Conservation (phyloP, 2,888 invertebrate species). For the Herminia tarsipennalis region DNA sequence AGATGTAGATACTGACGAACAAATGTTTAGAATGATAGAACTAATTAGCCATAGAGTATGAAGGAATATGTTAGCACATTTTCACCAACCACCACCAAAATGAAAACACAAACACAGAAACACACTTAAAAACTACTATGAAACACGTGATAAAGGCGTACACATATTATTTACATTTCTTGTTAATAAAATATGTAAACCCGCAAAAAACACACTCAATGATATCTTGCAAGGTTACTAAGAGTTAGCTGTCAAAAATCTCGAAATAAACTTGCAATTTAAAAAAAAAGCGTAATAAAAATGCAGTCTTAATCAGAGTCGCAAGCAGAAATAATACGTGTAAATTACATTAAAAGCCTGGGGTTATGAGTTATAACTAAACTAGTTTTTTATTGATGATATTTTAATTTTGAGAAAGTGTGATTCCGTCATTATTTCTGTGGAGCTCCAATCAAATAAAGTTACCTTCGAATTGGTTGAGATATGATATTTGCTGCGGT, state of each 20-base stretch:
- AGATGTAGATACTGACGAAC: slow-evolving; percentile 26
- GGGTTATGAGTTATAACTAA: slow-evolving; percentile 44
- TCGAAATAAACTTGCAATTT: slow-evolving; percentile 18
- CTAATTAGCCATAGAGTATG: slow-evolving; percentile 84
- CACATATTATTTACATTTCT: slow-evolving; percentile 9
- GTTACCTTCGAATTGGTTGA: slow-evolving; percentile 96
- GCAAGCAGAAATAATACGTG: slow-evolving; percentile 42
- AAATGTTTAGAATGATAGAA: slow-evolving; percentile 62
- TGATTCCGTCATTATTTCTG: slow-evolving; percentile 52
- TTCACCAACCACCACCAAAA: slow-evolving; percentile 84
- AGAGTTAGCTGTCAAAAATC: neutral
- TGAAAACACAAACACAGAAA: slow-evolving; percentile 48
- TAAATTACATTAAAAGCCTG: slow-evolving; percentile 33
- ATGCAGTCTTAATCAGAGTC: slow-evolving; percentile 38
- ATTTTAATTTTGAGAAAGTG: slow-evolving; percentile 28
- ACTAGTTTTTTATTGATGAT: neutral
- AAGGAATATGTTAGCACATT: slow-evolving; percentile 84
- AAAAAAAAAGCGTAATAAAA: slow-evolving; percentile 40
- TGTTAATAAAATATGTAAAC: slow-evolving; percentile 25
- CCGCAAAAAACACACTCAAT: slow-evolving; percentile 12
- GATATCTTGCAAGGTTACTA: slow-evolving; percentile 24
- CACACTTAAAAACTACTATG: slow-evolving; percentile 31
- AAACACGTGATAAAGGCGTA: slow-evolving; percentile 31
- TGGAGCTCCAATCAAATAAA: slow-evolving; percentile 53
- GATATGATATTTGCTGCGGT: slow-evolving; percentile 97